Base-by-base conservation (phyloP, 2,797 vertebrate genomes). In the Echiichthys vipera region DNA sequence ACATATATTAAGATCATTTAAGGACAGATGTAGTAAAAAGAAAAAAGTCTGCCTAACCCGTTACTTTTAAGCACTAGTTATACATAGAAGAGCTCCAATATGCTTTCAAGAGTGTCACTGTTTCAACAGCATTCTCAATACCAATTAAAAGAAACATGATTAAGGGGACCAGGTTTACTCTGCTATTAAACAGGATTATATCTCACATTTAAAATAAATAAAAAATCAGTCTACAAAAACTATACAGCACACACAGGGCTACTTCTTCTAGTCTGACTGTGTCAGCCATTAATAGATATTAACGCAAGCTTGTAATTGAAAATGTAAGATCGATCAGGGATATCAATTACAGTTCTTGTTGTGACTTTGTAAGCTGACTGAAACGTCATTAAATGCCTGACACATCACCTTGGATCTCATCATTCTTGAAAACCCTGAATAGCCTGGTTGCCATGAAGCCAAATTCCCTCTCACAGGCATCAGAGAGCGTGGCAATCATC, bases 401-500 rank as follows among this genome's bases (percentile, higher is more conserved):
- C 36, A 36, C 1, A 22, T 84, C 63, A 93, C 92, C 97, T 95
- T 99, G 96, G 18, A 95, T 93, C 77, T 98, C 97, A 87, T 99
- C 96, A 2, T 96, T 98, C 91, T 97, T 98, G 90, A 99, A 99
- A 57, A 99, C 98, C 82, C 98, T 94, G 87, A 99, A 99, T 64
- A 99, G 96, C 66, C 98, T 95, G 73, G 96, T 96, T 85, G 98
- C 98, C 94, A 99, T 91, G 93, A 99, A 99, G 92, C 98, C 98
- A 89, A 99, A 99, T 90, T 99, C 98, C 78, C 97, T 95, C 91
- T 99, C 98, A 71, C 98, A 99, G 0, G 97, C 97, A 73, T 99
- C 98, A 7, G 97, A 99, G 76, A 99, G 95, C 0, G 97, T 99
- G 46, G 98, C 98, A 5, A 99, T 96, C 98, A 99, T 99, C 88